These are phyloP conservation scores for Trachurus trachurus DNA, from an alignment of 2,797 vertebrate genomes.

Conservation along the genomic window DNA sequence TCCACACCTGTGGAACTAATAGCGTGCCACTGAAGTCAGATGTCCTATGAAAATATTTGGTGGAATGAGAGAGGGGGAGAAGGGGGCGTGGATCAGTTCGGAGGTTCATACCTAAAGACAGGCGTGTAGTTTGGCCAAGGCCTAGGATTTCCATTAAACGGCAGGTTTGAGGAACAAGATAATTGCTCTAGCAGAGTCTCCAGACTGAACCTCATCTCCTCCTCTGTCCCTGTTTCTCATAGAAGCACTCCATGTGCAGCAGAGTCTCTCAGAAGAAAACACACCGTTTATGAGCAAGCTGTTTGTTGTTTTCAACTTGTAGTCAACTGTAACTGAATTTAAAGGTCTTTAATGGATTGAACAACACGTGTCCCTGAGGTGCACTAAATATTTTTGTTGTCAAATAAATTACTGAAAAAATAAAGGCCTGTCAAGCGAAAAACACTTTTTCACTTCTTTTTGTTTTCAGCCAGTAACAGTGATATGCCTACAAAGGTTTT, in stretches of 20 bases:
- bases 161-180: conserved; percentile 85
- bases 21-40: conserved; percentile 77
- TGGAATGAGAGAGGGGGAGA: conserved; percentile 70
- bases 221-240: conserved; percentile 60
- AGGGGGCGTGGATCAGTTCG: conserved; percentile 56
- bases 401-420: conserved; percentile 45
- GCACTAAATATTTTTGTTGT: conserved; percentile 22
- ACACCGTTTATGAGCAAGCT: neutral
- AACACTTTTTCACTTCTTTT: conserved; percentile 38
- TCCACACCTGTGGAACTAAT: conserved; percentile 84
- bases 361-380: conserved; percentile 26
- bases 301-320: conserved; percentile 27
- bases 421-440: conserved; percentile 25
- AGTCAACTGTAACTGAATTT: conserved; percentile 1
- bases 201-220: conserved; percentile 59
- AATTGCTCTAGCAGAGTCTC: conserved; percentile 83
- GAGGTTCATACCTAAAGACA: conserved; percentile 81
- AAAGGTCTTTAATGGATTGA: conserved; percentile 22
- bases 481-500: conserved; percentile 65
- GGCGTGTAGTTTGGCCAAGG: conserved; percentile 81
- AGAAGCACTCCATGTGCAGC: conserved; percentile 51
- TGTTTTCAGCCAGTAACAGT: conserved; percentile 53
- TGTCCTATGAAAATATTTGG: conserved; percentile 82
- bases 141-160: conserved; percentile 81
- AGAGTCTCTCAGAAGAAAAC: conserved; percentile 34